Evolutionary conservation across 2,888 invertebrate genomes (phyloP), one percentile per base, ranked within the genome.

Genomic region (Melipona beecheii): DNA sequence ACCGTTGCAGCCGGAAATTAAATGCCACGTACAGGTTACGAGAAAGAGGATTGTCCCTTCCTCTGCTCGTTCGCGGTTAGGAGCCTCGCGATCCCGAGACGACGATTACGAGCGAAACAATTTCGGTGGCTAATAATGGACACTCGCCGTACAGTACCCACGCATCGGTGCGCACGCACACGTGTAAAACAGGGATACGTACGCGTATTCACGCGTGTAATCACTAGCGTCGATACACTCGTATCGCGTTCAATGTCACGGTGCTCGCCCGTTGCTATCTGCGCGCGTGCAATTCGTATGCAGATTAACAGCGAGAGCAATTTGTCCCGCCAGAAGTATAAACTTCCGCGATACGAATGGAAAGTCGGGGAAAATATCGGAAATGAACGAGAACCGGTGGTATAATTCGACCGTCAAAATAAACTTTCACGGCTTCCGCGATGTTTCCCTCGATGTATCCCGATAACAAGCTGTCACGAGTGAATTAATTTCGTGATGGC

Each of bases 221-320:
- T 24, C 6, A 43, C 60, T 24, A 56, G 36, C 17, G 58, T 65
- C 69, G 70, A 62, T 78, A 62, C 69, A 71, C 66, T n/a, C 24
- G 58, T 31, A n/a, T 43, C 43, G 21, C 15, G 27, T 60, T n/a
- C 68, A 68, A 71, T 78, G 71, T 70, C 75, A 80, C 75, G 70
- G 31, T 64, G 70, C 60, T 65, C 78, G 70, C 78, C 78, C 65
- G 60, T 27, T 24, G 73, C 78, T 49, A 88, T 88, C 86, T 86
- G 83, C 88, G 86, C 83, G 84, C 85, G 86, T 83, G 79, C 82
- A 77, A 85, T 89, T 89, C 87, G 84, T 84, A 85, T 85, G 87
- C 84, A 89, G 75, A 87, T 85, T 74, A 79, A 31, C 19, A 19
- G 49, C 19, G 17, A 19, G 15, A 17, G 62, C 31, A 52, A 52